phyloP scores from a whole-genome alignment of 2,888 invertebrate species.

The Adineta ricciae region DNA sequence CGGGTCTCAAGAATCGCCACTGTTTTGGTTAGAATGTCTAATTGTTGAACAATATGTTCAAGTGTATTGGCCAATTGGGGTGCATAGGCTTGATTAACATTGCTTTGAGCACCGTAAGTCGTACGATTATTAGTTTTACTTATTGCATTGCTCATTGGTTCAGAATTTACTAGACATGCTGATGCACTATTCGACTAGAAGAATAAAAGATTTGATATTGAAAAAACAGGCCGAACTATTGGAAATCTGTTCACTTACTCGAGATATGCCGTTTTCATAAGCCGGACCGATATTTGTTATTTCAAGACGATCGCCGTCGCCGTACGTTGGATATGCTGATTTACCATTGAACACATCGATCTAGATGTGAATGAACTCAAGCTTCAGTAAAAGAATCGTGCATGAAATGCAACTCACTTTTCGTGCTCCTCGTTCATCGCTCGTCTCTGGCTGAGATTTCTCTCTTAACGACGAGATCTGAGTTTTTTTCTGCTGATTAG shows the following conservation, averaged over 20 bases:
- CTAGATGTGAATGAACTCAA: background rate
- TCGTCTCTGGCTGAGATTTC: background rate
- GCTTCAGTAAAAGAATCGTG: too few species aligned
- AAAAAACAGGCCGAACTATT: background rate
- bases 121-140: background rate
- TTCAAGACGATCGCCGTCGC: background rate
- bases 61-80: constrained; percentile 43
- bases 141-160: background rate
- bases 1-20: constrained; percentile 49
- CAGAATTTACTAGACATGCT: background rate
- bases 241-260: background rate
- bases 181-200: background rate
- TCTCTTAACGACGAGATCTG: background rate
- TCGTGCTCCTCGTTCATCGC: constrained; percentile 1
- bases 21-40: constrained; percentile 51
- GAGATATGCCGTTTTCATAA: background rate
- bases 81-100: background rate
- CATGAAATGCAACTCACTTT: background rate
- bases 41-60: constrained; percentile 49
- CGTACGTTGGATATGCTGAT: background rate
- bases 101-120: background rate
- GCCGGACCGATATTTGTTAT: background rate
- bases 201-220: background rate
- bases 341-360: background rate
- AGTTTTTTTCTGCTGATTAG: background rate